Percentiles rank a stretch among this genome's conserved stretches.
These are phyloP conservation scores for Amphiura filiformis DNA, from an alignment of 35 echinoderm and acorn worm genomes.

Conservation along the genomic window DNA sequence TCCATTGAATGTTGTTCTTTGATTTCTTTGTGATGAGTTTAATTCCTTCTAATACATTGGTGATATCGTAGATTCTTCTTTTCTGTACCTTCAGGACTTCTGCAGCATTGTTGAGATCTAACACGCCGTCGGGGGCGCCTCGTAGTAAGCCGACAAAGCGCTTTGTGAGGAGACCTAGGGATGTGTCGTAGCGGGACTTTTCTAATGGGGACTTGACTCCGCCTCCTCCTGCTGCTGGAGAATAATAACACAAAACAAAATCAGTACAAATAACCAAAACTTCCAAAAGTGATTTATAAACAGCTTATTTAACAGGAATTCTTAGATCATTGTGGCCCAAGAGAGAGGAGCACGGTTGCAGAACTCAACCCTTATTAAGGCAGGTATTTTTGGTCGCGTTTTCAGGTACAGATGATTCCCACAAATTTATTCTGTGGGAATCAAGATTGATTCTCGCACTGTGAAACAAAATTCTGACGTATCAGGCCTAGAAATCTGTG, in stretches of 20 bases:
- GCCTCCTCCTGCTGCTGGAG: not conserved
- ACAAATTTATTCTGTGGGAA: too few relatives aligned
- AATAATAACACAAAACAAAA: not conserved
- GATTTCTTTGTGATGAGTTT: conserved; percentile 96
- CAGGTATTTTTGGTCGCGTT: too few relatives aligned
- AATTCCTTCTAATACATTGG: conserved; percentile 97
- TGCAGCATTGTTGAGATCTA: conserved; percentile 91
- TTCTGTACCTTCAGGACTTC: conserved; percentile 92
- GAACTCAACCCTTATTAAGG: too few relatives aligned
- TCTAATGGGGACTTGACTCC: conserved; percentile 83
- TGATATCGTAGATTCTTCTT: conserved; percentile 95
- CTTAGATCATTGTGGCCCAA: not conserved
- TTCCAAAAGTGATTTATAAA: not conserved
- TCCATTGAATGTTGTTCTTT: conserved; percentile 99
- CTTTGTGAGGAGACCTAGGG: conserved; percentile 94
- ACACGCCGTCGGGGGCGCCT: conserved; percentile 76
- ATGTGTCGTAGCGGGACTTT: conserved; percentile 97
- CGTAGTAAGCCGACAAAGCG: conserved; percentile 89
- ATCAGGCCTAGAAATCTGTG: too few relatives aligned
- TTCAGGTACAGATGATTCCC: too few relatives aligned
- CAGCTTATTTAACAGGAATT: conserved; percentile 14
- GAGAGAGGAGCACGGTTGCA: not conserved
- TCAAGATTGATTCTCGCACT: too few relatives aligned
- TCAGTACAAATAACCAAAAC: not conserved
- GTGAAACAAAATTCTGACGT: too few relatives aligned